phyloP scores from a whole-genome alignment of 2,113 vertebrate genomes.

The Rhea pennata region DNA sequence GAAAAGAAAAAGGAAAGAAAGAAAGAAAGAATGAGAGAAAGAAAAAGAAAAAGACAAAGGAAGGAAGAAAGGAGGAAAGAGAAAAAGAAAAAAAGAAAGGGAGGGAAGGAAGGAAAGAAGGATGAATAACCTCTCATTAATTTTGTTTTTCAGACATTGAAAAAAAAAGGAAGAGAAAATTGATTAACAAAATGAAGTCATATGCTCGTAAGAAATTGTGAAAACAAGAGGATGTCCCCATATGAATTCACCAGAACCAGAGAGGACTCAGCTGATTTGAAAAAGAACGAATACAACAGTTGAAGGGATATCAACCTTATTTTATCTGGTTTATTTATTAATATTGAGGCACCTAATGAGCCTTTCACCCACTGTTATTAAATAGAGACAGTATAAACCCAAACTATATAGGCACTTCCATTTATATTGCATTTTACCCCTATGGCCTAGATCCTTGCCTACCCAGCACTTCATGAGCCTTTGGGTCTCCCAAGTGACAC shows the following conservation, averaged over 20 bases:
- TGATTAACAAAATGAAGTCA: neutral
- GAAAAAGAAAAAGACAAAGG: neutral
- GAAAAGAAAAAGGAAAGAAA: neutral
- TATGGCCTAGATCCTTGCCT: neutral
- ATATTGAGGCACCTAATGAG: neutral
- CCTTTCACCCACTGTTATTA: neutral
- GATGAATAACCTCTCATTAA: neutral
- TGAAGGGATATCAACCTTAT: neutral
- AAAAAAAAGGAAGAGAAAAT: neutral
- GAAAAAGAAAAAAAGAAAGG: neutral
- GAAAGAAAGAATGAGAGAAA: neutral
- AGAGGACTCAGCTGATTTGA: neutral
- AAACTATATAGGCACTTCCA: neutral
- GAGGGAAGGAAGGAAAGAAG: neutral
- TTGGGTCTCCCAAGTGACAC: neutral
- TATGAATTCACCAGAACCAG: neutral
- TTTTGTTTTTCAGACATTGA: neutral
- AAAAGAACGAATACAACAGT: neutral
- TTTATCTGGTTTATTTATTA: slow-evolving; percentile 24
- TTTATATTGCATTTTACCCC: neutral
- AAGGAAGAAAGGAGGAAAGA: neutral
- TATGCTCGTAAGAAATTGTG: neutral
- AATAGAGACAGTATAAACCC: neutral
- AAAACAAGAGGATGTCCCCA: neutral
- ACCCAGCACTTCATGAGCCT: neutral